Evolutionary conservation across 2,113 vertebrate species (phyloP).

Genomic region (Pelecanus crispus): DNA sequence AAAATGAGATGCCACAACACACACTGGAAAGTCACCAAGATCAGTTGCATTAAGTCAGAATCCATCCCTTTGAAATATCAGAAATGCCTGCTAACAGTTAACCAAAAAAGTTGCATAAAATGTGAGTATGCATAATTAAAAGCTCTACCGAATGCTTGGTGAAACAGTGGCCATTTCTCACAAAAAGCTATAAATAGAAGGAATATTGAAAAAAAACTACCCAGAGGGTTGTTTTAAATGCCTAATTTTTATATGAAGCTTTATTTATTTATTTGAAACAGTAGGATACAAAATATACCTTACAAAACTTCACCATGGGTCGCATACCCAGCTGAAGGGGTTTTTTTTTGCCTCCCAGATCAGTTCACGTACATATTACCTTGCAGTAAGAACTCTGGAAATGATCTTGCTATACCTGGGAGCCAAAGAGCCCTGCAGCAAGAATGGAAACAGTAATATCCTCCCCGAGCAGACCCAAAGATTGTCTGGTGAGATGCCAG

Average conservation of each 20-base stretch:
- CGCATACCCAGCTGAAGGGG: not conserved
- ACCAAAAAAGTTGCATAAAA: not conserved
- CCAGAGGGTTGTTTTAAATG: not conserved
- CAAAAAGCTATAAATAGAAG: not conserved
- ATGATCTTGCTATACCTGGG: not conserved
- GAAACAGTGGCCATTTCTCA: not conserved
- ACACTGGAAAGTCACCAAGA: not conserved
- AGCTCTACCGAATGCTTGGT: not conserved
- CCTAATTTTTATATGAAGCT: not conserved
- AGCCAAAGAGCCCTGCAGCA: constrained; percentile 10
- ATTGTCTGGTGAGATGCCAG: not conserved
- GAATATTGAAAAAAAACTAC: not conserved
- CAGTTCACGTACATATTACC: not conserved
- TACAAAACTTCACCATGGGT: not conserved
- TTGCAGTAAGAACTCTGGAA: constrained; percentile 1
- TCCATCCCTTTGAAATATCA: not conserved
- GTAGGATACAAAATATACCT: not conserved
- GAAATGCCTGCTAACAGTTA: not conserved
- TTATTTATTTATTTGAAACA: not conserved
- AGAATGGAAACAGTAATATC: not conserved
- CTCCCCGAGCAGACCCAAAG: not conserved
- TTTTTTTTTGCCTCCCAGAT: not conserved
- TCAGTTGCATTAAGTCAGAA: not conserved
- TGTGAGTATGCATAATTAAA: not conserved
- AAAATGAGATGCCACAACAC: not conserved